phyloP scores from a whole-genome alignment of 2,797 vertebrate species.

The Lacerta agilis region DNA sequence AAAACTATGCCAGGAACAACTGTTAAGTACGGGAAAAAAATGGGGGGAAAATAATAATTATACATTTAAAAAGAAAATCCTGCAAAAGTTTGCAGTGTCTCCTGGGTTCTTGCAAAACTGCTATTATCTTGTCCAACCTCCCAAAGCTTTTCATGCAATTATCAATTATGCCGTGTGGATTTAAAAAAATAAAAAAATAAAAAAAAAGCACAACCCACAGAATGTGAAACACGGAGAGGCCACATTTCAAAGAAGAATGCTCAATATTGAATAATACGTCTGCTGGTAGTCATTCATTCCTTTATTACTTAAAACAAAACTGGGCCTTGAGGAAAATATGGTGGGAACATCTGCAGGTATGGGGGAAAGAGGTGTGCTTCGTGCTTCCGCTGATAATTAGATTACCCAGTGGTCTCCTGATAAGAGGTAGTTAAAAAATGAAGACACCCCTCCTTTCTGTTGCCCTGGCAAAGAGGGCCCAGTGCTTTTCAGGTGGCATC shows the following conservation, averaged over 20 bases:
- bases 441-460: too few relatives aligned
- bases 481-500: background rate
- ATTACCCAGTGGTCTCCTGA: conserved; percentile 3
- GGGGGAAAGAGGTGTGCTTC: conserved; percentile 25
- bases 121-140: conserved; percentile 60
- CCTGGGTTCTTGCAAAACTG: conserved; percentile 60
- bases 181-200: background rate
- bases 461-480: background rate
- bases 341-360: background rate
- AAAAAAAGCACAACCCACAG: conserved; percentile 9
- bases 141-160: conserved; percentile 59
- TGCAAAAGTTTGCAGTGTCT: conserved; percentile 58
- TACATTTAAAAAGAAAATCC: conserved; percentile 61
- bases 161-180: conserved; percentile 56
- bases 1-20: conserved; percentile 60
- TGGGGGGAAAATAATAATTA: conserved; percentile 66
- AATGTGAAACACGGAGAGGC: conserved; percentile 40
- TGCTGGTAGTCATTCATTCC: conserved; percentile 55
- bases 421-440: background rate
- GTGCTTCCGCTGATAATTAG: conserved; percentile 1
- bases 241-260: conserved; percentile 27
- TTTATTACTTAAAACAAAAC: conserved; percentile 50
- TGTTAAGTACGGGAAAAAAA: conserved; percentile 41
- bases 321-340: conserved; percentile 29
- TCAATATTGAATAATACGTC: conserved; percentile 43